Conservation (phyloP, 2,888 invertebrate species). For the Lepetodrilus schrolli region DNA sequence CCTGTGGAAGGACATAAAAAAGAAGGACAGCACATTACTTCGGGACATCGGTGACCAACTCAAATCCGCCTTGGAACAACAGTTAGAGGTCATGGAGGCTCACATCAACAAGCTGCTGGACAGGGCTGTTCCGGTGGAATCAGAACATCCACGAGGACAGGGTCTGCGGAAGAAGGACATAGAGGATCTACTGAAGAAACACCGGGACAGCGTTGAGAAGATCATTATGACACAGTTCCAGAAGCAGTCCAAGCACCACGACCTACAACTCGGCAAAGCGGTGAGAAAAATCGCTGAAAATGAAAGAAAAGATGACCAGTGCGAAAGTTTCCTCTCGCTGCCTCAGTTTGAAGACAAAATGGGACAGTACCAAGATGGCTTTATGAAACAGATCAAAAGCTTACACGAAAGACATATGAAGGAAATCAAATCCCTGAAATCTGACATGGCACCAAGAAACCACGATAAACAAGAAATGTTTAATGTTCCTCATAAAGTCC, state of each 20-base stretch:
- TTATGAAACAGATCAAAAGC: conserved; percentile 49
- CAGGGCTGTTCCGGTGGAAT: not conserved
- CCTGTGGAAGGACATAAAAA: conserved; percentile 48
- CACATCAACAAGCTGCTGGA: not conserved
- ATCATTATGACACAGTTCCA: conserved; percentile 26
- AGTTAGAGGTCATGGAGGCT: conserved; percentile 22
- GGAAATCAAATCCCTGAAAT: conserved; percentile 52
- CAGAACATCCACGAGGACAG: not conserved
- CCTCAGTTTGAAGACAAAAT: conserved; percentile 40
- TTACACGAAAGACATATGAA: conserved; percentile 49
- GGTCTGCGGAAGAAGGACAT: not conserved
- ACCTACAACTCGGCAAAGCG: conserved; percentile 26
- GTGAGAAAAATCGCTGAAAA: not conserved
- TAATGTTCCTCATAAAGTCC: too few species aligned
- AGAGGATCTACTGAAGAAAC: conserved; percentile 28
- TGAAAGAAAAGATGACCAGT: not conserved
- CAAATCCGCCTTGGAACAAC: not conserved
- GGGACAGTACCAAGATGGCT: conserved; percentile 32
- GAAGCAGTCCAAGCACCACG: conserved; percentile 28
- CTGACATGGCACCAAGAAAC: conserved; percentile 36
- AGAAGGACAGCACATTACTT: conserved; percentile 36
- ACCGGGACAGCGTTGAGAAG: conserved; percentile 30
- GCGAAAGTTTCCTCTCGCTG: conserved; percentile 29
- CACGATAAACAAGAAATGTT: not conserved
- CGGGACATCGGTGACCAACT: conserved; percentile 27